Evolutionary conservation across 2,797 vertebrate genomes (phyloP), one percentile per base, ranked within the genome.

Genomic region (Choloepus didactylus): DNA sequence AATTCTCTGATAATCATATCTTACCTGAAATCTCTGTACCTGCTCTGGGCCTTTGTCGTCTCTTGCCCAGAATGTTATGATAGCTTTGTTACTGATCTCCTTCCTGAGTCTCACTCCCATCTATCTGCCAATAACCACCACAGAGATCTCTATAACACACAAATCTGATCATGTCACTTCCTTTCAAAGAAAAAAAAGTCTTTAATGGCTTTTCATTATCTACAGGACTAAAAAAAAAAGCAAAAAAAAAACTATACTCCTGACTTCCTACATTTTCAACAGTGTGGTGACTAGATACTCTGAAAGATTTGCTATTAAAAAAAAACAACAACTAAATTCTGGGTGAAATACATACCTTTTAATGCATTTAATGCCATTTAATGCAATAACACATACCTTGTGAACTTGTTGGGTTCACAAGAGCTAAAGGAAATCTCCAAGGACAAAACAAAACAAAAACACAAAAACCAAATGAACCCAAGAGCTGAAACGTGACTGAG

Each of bases 301-400:
- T 38, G 10, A 70, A 73, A 64, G 15, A 62, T 21, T 62, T 56
- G 41, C 46, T 70, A 35, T 29, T 69, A 49, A 79, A 56, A 94
- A 25, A 29, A 73, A 19, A 1, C 0, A 62, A 73, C 5, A 51
- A 46, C 69, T 87, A 88, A 64, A 73, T 91, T 89, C 72, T 87
- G 89, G 44, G 31, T 70, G 70, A 94, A 93, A 92, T 60, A 92
- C 54, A 56, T 79, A 56, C 25, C 27, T 96, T 92, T 70, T 67
- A 44, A 23, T 81, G 15, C 9, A 46, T 77, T 73, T 25, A 21
- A 56, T 56, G 15, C 56, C 56, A 56, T 56, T 76, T 60, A 44
- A 21, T 82, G 18, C 6, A 51, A 72, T 73, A 56, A 56, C 56
- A 56, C 56, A 56, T 56, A 19, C 19, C 56, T 56, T 56, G 56